Evolutionary conservation across 2,113 vertebrate species (phyloP).

Genomic region (Trogon melanurus): DNA sequence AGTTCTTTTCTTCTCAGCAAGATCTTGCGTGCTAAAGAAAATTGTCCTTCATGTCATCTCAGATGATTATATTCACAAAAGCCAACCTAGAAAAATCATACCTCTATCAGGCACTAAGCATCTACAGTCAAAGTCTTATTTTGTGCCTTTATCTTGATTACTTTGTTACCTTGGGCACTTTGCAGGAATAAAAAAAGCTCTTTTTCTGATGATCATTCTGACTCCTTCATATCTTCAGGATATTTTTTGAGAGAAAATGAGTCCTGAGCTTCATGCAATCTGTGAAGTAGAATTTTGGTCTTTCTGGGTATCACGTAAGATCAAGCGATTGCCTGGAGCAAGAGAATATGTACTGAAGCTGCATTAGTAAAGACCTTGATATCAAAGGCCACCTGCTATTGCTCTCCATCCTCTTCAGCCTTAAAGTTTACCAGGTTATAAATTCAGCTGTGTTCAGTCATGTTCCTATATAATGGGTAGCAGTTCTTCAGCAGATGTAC

Average conservation of each 20-base stretch:
- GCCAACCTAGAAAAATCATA: neutral
- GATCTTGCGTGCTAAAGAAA: neutral
- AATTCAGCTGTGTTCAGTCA: neutral
- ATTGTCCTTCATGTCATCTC: neutral
- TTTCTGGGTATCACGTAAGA: neutral
- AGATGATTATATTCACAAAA: conserved; percentile 1
- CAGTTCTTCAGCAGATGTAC: neutral
- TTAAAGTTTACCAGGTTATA: neutral
- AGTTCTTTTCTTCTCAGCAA: neutral
- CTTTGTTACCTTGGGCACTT: neutral
- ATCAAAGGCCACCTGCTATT: neutral
- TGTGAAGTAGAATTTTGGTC: conserved; percentile 9
- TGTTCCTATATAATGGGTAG: neutral
- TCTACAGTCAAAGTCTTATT: neutral
- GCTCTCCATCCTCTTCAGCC: neutral
- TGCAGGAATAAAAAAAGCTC: neutral
- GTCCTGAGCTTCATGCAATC: neutral
- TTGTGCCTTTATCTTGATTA: conserved; percentile 13
- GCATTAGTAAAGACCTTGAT: neutral
- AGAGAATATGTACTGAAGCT: neutral
- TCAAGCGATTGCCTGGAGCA: conserved; percentile 12
- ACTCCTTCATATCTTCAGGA: conserved; percentile 10
- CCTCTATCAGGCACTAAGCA: neutral
- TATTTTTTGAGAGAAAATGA: neutral
- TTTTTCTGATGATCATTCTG: neutral